phyloP scores from a whole-genome alignment of 2,888 invertebrate species.

The Sussaba pulchella region DNA sequence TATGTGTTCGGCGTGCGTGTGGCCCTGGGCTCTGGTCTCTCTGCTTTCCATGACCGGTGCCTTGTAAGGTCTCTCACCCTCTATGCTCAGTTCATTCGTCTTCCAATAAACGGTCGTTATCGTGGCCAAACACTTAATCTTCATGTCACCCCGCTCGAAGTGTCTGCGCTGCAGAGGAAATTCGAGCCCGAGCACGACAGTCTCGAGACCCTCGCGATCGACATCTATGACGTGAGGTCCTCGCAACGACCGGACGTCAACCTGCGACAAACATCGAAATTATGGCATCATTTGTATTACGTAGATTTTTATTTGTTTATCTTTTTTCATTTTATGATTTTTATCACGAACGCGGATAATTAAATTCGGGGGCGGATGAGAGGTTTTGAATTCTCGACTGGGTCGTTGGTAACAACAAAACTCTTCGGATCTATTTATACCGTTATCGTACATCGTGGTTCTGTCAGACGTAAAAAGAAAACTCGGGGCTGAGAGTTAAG shows the following conservation, averaged over 20 bases:
- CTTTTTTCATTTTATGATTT: slow-evolving; percentile 20
- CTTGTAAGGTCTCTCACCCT: slow-evolving; percentile 89
- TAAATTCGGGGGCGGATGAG: slow-evolving; percentile 29
- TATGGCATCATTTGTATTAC: slow-evolving; percentile 34
- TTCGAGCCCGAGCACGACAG: slow-evolving; percentile 91
- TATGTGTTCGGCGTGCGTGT: slow-evolving; percentile 90
- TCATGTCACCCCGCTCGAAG: slow-evolving; percentile 94
- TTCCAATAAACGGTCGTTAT: slow-evolving; percentile 95
- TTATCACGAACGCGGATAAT: slow-evolving; percentile 37
- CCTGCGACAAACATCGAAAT: slow-evolving; percentile 74
- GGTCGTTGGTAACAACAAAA: slow-evolving; percentile 1
- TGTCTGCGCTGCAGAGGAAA: slow-evolving; percentile 93
- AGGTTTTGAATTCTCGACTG: neutral
- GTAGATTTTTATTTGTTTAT: too few species aligned
- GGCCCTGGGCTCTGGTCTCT: slow-evolving; percentile 87
- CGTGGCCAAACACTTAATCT: slow-evolving; percentile 95
- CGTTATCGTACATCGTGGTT: slow-evolving; percentile 2
- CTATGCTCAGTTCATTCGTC: slow-evolving; percentile 95
- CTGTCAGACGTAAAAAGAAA: slow-evolving; percentile 4
- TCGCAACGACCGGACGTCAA: slow-evolving; percentile 84
- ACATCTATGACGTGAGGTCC: slow-evolving; percentile 85
- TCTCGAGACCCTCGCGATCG: slow-evolving; percentile 89
- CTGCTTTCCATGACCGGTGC: slow-evolving; percentile 91
- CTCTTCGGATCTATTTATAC: slow-evolving; percentile 18
- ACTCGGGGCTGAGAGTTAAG: slow-evolving; percentile 1